A percentile compares a stretch with the other conserved stretches of the same genome.
Conservation (phyloP, 2,888 invertebrate genomes). For the Drosophila quinaria region DNA sequence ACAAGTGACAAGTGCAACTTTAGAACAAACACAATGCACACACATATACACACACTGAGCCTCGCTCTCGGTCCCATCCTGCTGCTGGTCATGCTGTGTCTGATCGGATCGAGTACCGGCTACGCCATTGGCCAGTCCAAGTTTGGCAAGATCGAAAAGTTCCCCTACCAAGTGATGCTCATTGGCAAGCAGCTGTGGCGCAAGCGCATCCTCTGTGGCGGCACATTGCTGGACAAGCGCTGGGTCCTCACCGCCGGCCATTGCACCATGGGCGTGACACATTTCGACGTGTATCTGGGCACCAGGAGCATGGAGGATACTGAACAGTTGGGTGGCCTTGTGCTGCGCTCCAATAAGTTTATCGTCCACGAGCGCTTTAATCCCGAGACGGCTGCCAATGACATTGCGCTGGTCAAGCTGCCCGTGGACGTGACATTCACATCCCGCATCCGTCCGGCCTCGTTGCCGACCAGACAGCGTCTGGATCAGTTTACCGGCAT, state of each 20-base stretch:
- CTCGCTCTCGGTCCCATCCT: conserved; percentile 41
- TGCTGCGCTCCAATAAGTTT: conserved; percentile 80
- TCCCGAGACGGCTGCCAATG: conserved; percentile 82
- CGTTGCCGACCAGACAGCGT: conserved; percentile 65
- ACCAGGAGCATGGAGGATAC: conserved; percentile 80
- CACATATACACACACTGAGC: conserved; percentile 28
- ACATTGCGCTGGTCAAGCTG: conserved; percentile 84
- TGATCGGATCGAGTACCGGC: conserved; percentile 32
- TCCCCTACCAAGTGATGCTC: conserved; percentile 85
- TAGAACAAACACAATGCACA: conserved; percentile 22
- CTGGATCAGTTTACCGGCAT: conserved; percentile 72
- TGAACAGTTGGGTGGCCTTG: conserved; percentile 73
- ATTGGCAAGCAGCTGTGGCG: conserved; percentile 84
- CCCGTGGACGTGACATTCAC: conserved; percentile 77
- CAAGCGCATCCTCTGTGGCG: conserved; percentile 84
- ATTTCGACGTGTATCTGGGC: conserved; percentile 84
- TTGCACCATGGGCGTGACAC: conserved; percentile 83
- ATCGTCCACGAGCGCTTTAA: conserved; percentile 83
- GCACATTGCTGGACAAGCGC: conserved; percentile 82
- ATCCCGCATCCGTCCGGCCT: conserved; percentile 81
- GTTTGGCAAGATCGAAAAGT: conserved; percentile 82
- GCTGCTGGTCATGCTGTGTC: conserved; percentile 45
- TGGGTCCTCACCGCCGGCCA: conserved; percentile 85
- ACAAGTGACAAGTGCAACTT: conserved; percentile 39
- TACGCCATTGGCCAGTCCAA: conserved; percentile 83